Base-by-base conservation (phyloP, 1,140 invertebrate species). In the Papilio xuthus region DNA sequence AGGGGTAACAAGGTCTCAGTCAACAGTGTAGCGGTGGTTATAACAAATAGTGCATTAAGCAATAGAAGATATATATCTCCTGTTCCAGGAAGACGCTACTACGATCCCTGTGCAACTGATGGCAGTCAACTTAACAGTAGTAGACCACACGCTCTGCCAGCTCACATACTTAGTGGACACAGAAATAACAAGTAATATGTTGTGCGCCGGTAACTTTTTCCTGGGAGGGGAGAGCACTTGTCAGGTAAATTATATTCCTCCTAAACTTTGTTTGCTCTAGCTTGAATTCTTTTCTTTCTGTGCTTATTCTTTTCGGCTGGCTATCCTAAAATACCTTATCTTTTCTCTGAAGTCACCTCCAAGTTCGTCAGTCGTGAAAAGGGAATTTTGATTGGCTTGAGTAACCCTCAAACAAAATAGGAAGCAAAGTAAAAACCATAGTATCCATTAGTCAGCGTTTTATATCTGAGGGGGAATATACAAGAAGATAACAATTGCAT, bases 191-290 rank as follows among this genome's bases (percentile, higher is more conserved):
- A 77, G 82, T 7, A 91, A 94, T 53, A 92, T 92, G 92, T 90
- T 90, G 77, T 94, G 94, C 60, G 92, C 82, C 6, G 94, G 93
- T 1, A 93, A 93, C 63, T 91, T 92, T 79, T 86, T 90, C 53
- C 73, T 94, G 0, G 92, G 91, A 1, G 91, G 92, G 3, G 80
- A 91, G 79, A 89, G 94, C 28, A 90, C 90, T 44, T 94, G 93
- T 78, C 89, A 92, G 89, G 94, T 94, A 82, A 75, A 32, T 47
- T 73, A 76, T 76, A 37, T 53, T 9, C 18, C 18, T 53, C 44
- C 7, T 4, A 10, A 47, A 47, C 15, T 18, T n/a, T 18, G 6
- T 18, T 47, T 47, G 44, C 15, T 47, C 44, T 47, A 4, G 15
- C 44, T 15, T 47, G 44, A 0, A 47, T 47, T 4, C 15, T 18